Evolutionary conservation across 2,113 vertebrate genomes (phyloP).

Genomic region (Marmota flaviventris): DNA sequence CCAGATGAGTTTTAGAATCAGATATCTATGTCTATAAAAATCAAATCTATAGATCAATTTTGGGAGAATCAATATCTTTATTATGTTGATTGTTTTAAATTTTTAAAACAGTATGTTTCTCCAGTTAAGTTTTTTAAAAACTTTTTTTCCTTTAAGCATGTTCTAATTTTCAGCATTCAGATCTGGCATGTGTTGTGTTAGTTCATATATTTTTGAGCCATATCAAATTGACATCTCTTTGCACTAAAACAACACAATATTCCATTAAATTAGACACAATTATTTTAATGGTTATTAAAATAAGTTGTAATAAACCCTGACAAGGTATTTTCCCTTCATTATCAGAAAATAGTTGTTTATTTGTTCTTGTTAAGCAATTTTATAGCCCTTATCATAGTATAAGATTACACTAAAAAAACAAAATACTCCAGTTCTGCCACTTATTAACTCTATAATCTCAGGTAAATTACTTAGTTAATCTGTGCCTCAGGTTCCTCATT

Average conservation of each 20-base stretch:
- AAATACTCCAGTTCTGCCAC: constrained; percentile 30
- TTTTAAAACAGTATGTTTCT: neutral
- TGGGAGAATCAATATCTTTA: neutral
- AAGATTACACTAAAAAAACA: neutral
- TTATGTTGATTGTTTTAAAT: neutral
- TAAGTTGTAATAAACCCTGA: constrained; percentile 38
- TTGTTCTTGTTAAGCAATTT: constrained; percentile 37
- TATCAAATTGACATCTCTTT: neutral
- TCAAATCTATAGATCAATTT: neutral
- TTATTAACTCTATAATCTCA: constrained; percentile 37
- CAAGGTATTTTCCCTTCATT: constrained; percentile 34
- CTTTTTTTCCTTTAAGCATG: constrained; percentile 28
- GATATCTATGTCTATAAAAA: neutral
- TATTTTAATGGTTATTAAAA: constrained; percentile 68
- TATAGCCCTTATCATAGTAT: neutral
- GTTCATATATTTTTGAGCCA: neutral
- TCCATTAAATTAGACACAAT: neutral
- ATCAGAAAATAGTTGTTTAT: constrained; percentile 51
- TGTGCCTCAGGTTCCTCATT: neutral
- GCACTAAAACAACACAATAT: constrained; percentile 25
- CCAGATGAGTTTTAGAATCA: constrained; percentile 32
- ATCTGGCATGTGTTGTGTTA: neutral
- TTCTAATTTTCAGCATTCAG: constrained; percentile 1
- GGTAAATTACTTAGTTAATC: constrained; percentile 25
- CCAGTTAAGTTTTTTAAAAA: neutral